Evolutionary conservation across 2,888 invertebrate species (phyloP), one percentile per base, ranked within the genome.

Genomic region (Halocaridina rubra): DNA sequence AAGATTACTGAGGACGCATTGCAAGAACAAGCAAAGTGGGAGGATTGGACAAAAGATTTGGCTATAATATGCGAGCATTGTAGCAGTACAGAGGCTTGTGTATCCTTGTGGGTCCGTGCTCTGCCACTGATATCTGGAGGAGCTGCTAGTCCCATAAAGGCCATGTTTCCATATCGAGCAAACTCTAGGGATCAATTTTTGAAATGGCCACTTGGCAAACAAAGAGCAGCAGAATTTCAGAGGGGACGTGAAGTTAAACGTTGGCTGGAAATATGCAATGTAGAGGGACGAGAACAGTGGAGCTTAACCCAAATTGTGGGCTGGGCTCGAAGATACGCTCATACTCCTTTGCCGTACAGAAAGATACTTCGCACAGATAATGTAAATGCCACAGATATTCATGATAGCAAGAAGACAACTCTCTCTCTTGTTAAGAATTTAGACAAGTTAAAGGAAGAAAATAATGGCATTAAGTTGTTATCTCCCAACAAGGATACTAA

Each of bases 151-250:
- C 10, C 16, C 8, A 46, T 5, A 7, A 33, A 22, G 46, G 16
- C 24, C 19, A 39, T 74, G 39, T 61, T 77, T 24, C 61, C 77
- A n/a, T 84, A 67, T 72, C 46, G 33, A 27, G 82, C 82, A n/a
- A 72, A 22, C 19, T 71, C 77, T 22, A 2, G 0, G 5, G 57
- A 84, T 3, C 39, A 84, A 10, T 84, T 84, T 33, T 29, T 78
- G 57, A 32, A 61, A 2, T 84, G 82, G 82, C 82, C 82, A 39
- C 78, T 84, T 5, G 71, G 71, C 16, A 84, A 84, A 30, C 82
- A 84, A 30, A 39, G 82, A 13, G 77, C 82, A 2, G 69, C 72
- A 33, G 82, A 84, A 72, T 82, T 77, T 46, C 82, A 84, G 46
- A 71, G 82, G 64, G 72, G 77, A 24, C 27, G 72, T 29, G 82